Evolutionary conservation across 2,888 invertebrate genomes (phyloP).

Genomic region (Pyralis farinalis): DNA sequence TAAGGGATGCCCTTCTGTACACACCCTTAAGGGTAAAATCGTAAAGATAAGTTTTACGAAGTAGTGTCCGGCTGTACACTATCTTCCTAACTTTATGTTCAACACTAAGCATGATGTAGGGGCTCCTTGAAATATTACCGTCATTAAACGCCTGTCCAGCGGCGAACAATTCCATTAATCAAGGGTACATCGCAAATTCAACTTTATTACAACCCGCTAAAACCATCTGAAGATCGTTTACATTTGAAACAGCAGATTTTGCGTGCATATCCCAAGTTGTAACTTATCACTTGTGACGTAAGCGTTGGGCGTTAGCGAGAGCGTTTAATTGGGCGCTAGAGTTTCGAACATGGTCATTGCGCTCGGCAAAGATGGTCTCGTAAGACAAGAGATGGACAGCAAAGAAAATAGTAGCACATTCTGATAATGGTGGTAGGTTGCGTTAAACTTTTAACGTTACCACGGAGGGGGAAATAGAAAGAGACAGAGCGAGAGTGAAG

Average conservation of each 20-base stretch:
- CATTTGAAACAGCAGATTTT: slow-evolving; percentile 39
- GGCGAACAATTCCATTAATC: slow-evolving; percentile 2
- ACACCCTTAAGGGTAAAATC: neutral
- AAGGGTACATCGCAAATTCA: slow-evolving; percentile 19
- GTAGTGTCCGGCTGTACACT: slow-evolving; percentile 6
- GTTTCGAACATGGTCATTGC: too few species aligned
- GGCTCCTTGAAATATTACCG: slow-evolving; percentile 13
- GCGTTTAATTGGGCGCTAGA: neutral
- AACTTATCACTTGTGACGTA: slow-evolving; percentile 42
- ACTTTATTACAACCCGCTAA: slow-evolving; percentile 37
- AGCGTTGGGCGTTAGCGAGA: slow-evolving; percentile 24
- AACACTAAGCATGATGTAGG: slow-evolving; percentile 6
- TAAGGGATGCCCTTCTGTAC: too few species aligned
- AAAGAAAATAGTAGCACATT: too few species aligned
- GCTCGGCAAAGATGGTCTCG: too few species aligned
- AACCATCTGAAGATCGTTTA: slow-evolving; percentile 28
- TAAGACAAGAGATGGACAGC: too few species aligned
- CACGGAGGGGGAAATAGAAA: too few species aligned
- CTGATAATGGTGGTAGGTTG: too few species aligned
- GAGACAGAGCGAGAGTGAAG: too few species aligned
- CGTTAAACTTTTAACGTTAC: too few species aligned
- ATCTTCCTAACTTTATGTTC: slow-evolving; percentile 7
- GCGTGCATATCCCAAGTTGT: slow-evolving; percentile 51
- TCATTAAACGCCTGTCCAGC: slow-evolving; percentile 24
- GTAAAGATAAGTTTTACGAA: slow-evolving; percentile 7